Base-by-base conservation (phyloP, 2,113 vertebrate genomes). In the Antigone vipio region DNA sequence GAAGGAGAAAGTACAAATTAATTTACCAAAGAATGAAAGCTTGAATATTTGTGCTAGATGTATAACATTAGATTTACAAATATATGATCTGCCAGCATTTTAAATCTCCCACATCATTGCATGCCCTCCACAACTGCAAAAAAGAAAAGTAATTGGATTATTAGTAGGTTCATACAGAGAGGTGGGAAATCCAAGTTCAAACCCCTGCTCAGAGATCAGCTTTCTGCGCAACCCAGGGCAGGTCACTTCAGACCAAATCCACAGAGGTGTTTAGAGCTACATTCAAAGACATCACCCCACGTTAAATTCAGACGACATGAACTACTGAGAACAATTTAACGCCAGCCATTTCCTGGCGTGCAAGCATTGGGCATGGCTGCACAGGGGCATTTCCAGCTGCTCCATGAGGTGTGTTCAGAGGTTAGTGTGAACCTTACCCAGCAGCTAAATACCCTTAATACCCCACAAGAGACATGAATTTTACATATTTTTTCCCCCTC, bases 61-160 rank as follows among this genome's bases (percentile, higher is more conserved):
- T 53, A 55, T 26, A 87, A 78, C n/a, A 49, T 75, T 52, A 86
- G 30, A 60, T 89, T 92, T 78, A 85, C 47, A 78, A 91, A 92
- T 69, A 84, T 44, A 78, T 19, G 68, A 71, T 81, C 91, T 14
- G 4, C n/a, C 60, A 73, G 40, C 56, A 68, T 68, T 86, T 93
- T 91, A 93, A 96, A 95, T 92, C 92, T 92, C 69, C 30, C 53
- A 62, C 7, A 3, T 84, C 88, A 78, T 15, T 86, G 35, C 56
- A 49, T 5, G 13, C 53, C 58, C 69, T 96, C 68, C 49, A 68
- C 60, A 84, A 59, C 76, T 72, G 55, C 4, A 85, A 71, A 58
- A 52, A 35, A 77, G 68, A 68, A 34, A 83, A 62, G 35, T 34
- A 56, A 92, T 84, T 83, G 90, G 30, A 80, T 84, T 94, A 29